phyloP scores from a whole-genome alignment of 2,888 invertebrate genomes.

The Lordiphosa fenestrarum region DNA sequence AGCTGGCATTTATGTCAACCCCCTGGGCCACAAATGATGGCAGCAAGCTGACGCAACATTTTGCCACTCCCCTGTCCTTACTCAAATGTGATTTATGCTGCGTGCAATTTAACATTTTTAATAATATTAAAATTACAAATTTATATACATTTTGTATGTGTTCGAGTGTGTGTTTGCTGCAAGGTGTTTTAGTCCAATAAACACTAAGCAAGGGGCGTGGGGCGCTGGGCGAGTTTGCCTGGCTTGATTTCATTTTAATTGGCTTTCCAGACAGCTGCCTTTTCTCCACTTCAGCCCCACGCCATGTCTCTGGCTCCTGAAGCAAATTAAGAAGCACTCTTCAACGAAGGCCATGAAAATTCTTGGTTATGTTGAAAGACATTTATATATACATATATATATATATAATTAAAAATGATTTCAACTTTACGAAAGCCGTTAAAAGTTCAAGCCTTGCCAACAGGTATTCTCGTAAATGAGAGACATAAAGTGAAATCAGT shows the following conservation, averaged over 20 bases:
- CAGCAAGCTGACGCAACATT: constrained; percentile 52
- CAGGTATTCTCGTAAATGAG: neutral
- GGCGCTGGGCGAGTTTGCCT: constrained; percentile 11
- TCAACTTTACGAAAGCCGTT: constrained; percentile 24
- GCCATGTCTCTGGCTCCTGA: constrained; percentile 1
- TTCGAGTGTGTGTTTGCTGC: constrained; percentile 15
- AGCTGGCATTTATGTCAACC: constrained; percentile 62
- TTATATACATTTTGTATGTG: constrained; percentile 43
- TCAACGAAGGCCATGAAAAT: constrained; percentile 12
- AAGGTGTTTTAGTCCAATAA: constrained; percentile 64
- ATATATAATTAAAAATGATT: constrained; percentile 34
- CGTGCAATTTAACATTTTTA: constrained; percentile 67
- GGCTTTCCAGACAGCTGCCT: constrained; percentile 28
- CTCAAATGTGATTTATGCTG: constrained; percentile 67
- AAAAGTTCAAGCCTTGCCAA: constrained; percentile 13
- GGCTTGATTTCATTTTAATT: constrained; percentile 43
- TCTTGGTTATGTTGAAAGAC: constrained; percentile 5
- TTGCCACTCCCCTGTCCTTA: constrained; percentile 15
- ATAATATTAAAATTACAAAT: constrained; percentile 73
- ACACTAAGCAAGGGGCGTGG: constrained; percentile 36
- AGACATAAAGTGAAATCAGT: neutral
- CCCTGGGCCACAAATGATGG: constrained; percentile 38
- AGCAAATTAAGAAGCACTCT: constrained; percentile 14
- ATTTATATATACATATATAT: neutral
- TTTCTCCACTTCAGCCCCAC: constrained; percentile 1